Evolutionary conservation across 2,888 invertebrate genomes (phyloP).

Genomic region (Tinea trinotella): DNA sequence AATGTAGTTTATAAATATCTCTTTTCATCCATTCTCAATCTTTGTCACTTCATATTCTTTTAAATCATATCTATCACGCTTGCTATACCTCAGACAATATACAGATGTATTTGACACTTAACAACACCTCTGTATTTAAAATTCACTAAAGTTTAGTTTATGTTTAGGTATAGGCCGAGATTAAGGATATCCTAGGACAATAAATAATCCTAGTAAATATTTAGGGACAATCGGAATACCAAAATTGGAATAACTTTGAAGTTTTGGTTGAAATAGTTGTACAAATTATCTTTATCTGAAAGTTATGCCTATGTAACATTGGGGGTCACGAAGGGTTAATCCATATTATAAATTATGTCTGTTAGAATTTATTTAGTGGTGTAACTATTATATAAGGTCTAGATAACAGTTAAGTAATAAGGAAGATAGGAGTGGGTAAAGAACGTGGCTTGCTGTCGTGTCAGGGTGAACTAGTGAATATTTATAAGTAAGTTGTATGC

Average conservation of each 20-base stretch:
- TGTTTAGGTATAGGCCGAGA: too few species aligned
- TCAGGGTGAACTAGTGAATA: slow-evolving; percentile 19
- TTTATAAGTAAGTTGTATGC: background rate
- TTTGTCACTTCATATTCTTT: too few species aligned
- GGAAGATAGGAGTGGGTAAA: slow-evolving; percentile 15
- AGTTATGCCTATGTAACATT: background rate
- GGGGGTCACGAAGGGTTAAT: slow-evolving; percentile 5
- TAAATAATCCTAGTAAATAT: background rate
- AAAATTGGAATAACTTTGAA: background rate
- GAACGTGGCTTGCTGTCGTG: slow-evolving; percentile 28
- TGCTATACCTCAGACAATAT: too few species aligned
- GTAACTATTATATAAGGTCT: background rate
- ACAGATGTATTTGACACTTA: too few species aligned
- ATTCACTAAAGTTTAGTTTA: too few species aligned
- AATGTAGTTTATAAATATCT: too few species aligned
- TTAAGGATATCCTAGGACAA: background rate
- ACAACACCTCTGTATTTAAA: too few species aligned
- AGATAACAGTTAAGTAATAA: slow-evolving; percentile 14
- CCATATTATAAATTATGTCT: background rate
- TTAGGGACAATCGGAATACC: background rate
- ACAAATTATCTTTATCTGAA: too few species aligned
- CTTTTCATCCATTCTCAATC: too few species aligned
- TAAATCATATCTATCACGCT: too few species aligned
- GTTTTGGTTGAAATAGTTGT: too few species aligned
- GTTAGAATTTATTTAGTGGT: slow-evolving; percentile 1